A percentile compares a stretch with the other conserved stretches of the same genome.
Conservation (phyloP, 2,888 invertebrate genomes). For the Agrypnus murinus region DNA sequence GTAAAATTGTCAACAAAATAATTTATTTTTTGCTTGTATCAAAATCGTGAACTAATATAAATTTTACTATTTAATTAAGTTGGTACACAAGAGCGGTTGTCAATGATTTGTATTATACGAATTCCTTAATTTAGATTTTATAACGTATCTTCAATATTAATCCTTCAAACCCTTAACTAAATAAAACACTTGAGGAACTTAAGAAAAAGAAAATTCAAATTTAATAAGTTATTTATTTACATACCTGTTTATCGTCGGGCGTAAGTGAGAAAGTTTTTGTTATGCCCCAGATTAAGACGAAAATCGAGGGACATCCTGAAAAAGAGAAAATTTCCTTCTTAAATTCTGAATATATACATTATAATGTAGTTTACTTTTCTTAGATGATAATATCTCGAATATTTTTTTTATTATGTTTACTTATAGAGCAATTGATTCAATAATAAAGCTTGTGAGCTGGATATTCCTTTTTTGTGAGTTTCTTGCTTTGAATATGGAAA, state of each 20-base stretch:
- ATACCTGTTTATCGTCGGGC: conserved; percentile 59
- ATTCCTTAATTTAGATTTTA: too few species aligned
- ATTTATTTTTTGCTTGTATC: too few species aligned
- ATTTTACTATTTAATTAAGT: too few species aligned
- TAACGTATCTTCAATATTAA: too few species aligned
- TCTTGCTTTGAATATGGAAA: too few species aligned
- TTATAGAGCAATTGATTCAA: conserved; percentile 1
- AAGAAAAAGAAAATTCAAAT: background rate
- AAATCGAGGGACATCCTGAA: conserved; percentile 73
- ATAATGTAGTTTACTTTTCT: background rate
- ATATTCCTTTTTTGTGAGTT: background rate
- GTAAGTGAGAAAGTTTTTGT: conserved; percentile 68
- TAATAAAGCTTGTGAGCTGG: background rate
- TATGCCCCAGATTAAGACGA: conserved; percentile 74
- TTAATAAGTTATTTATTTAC: background rate
- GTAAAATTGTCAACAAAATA: too few species aligned
- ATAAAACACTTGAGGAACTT: too few species aligned
- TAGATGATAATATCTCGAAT: background rate
- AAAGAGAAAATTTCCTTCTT: conserved; percentile 43
- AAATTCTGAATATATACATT: background rate
- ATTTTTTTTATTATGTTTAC: background rate
- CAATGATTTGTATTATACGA: too few species aligned
- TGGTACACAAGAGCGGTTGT: too few species aligned
- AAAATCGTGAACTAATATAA: too few species aligned
- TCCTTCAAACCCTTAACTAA: too few species aligned